Base-by-base conservation (phyloP, 2,797 vertebrate genomes). In the Melanotaenia maccullochi region DNA sequence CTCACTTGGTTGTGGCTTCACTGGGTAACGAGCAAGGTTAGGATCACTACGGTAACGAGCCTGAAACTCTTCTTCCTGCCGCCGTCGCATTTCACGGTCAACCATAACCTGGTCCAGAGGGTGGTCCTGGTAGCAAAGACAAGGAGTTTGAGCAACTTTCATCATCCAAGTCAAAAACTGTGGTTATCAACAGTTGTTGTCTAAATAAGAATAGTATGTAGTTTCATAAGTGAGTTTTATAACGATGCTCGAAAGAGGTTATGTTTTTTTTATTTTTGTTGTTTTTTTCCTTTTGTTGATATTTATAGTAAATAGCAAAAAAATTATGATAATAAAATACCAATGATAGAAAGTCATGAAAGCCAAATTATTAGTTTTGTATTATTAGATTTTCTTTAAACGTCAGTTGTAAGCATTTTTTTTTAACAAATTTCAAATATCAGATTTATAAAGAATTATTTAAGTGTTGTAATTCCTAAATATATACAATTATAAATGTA, bases 11-110 rank as follows among this genome's bases (percentile, higher is more conserved):
- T 97, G 97, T 0, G 96, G 96, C 84, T 97, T 97, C 52, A 97
- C 96, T 0, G 97, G 97, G 63, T 97, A 97, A 47, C 97, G 96
- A 33, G 97, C 97, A 88, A 98, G 91, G 84, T 98, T 98, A 0
- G 97, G 97, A 80, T 98, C 97, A 18, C 97, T 98, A 70, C 96
- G 92, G 77, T 98, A 97, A 60, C 96, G 95, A 0, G 96, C 92
- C 86, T 96, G 96, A 81, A 97, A 97, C 81, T 97, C 97, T 81
- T 97, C 96, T 75, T 97, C 96, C 60, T 92, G 90, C 54, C 92
- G 91, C 65, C 94, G 91, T 60, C 94, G 95, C 32, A 94, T 86
- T 76, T 97, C 96, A 47, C 91, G 94, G 28, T 97, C 94, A 30
- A 95, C 95, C 74, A 89, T 76, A 77, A 95, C 92, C n/a, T 93